Evolutionary conservation across 2,113 vertebrate species (phyloP), one percentile per base, ranked within the genome.

Genomic region (Thamnaconus septentrionalis): DNA sequence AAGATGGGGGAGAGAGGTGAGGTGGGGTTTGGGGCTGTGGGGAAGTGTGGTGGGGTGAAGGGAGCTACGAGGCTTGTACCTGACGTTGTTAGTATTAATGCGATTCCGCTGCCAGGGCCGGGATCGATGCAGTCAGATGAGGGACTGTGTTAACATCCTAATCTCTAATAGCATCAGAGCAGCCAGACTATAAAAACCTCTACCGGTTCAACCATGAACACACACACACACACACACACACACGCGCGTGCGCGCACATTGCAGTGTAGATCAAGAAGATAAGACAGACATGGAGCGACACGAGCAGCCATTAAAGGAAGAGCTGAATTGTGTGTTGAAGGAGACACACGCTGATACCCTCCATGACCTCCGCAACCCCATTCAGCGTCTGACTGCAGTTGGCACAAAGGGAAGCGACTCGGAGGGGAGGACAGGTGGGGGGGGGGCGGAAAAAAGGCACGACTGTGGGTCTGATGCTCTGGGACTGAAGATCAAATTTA

Each of bases 81-180:
- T 78, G 76, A 81, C 55, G 58, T 78, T 81, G 86, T 88, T 85
- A 71, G 80, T 74, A 80, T 85, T 83, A 81, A 86, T 89, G 85
- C 54, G 75, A 86, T 82, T 85, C 81, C 71, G 56, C 73, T 41
- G 71, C 47, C 10, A 83, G 75, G 51, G 66, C 8, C 66, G 56
- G 68, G 75, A 89, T 86, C 82, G 80, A 89, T 87, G 82, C 80
- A 85, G 84, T 83, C 87, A 87, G 80, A 87, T 78, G 77, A 79
- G 66, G 78, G 69, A 85, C 84, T 76, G 82, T 79, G 85, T 87
- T 87, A 82, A 87, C 85, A 87, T 85, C 84, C 79, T 87, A 86
- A 89, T 87, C 85, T 87, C 84, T 85, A 84, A 83, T 82, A 82
- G 85, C 84, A 86, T 87, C 84, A 79, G 63, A 83, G 80, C 71